These are phyloP conservation scores for Coregonus clupeaformis DNA, from an alignment of 2,113 vertebrate species.

Conservation along the genomic window DNA sequence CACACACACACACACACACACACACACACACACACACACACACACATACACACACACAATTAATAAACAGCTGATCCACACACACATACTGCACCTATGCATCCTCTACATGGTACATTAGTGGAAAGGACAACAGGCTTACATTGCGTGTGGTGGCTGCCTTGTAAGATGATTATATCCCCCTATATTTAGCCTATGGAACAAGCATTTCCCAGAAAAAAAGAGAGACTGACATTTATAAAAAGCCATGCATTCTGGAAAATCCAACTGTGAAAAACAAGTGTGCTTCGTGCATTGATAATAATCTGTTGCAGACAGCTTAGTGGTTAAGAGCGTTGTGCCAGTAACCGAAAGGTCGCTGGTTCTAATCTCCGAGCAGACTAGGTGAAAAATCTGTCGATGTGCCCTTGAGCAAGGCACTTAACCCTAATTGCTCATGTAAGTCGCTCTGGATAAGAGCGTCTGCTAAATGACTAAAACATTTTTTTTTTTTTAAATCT, in stretches of 20 bases:
- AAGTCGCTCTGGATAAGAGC: no score
- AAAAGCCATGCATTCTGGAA: not conserved
- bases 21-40: not conserved
- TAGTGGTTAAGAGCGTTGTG: no score
- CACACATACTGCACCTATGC: not conserved
- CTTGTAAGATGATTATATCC: not conserved
- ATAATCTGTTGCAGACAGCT: not conserved
- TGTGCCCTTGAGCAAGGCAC: no score
- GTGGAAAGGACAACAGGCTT: conserved; percentile 1
- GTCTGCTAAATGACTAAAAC: no score
- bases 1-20: conserved; percentile 3
- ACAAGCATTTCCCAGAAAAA: not conserved
- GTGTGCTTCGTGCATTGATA: not conserved
- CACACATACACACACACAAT: not conserved
- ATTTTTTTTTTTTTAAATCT: no score
- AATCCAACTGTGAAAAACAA: not conserved
- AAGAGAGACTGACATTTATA: not conserved
- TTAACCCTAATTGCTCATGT: no score
- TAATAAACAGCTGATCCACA: not conserved
- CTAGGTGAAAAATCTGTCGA: no score
- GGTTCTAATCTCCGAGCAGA: no score
- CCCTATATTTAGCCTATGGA: not conserved
- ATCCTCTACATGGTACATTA: not conserved
- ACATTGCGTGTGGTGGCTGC: not conserved
- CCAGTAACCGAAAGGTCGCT: no score